phyloP scores from a whole-genome alignment of 2,888 invertebrate genomes.

The Aleiodes alternator region DNA sequence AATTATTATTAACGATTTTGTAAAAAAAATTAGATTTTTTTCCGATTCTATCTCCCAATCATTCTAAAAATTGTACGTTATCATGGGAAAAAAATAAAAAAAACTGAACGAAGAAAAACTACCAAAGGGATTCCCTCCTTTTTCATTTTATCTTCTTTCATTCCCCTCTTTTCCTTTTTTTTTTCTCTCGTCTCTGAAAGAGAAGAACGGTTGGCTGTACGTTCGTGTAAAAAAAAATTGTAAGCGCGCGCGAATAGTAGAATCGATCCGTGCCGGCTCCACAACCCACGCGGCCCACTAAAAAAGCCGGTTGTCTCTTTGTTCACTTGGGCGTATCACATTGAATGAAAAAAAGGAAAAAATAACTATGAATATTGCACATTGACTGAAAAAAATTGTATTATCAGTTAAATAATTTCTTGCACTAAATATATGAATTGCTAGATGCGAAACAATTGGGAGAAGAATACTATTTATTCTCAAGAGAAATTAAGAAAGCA shows the following conservation, averaged over 20 bases:
- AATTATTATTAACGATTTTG: too few relatives aligned
- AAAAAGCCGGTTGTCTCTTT: conserved; percentile 53
- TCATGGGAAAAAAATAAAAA: not conserved
- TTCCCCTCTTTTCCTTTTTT: not conserved
- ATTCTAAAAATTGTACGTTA: not conserved
- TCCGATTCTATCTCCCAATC: too few relatives aligned
- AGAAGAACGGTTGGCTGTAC: not conserved
- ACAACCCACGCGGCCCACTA: conserved; percentile 54
- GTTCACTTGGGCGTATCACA: conserved; percentile 53
- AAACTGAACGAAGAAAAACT: not conserved
- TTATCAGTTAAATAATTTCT: too few relatives aligned
- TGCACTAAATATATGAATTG: too few relatives aligned
- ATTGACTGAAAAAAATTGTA: too few relatives aligned
- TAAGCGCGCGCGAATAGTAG: conserved; percentile 58
- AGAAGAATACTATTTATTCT: too few relatives aligned
- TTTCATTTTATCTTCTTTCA: not conserved
- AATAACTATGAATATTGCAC: conserved; percentile 37
- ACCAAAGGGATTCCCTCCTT: not conserved
- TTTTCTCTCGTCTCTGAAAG: not conserved
- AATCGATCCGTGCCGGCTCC: conserved; percentile 55
- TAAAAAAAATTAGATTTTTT: too few relatives aligned
- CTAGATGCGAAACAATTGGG: too few relatives aligned
- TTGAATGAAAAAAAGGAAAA: not conserved
- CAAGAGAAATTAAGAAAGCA: too few relatives aligned
- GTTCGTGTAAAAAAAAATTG: conserved; percentile 41